phyloP scores from a whole-genome alignment of 2,113 vertebrate species.

The Romanogobio albipinnatus region DNA sequence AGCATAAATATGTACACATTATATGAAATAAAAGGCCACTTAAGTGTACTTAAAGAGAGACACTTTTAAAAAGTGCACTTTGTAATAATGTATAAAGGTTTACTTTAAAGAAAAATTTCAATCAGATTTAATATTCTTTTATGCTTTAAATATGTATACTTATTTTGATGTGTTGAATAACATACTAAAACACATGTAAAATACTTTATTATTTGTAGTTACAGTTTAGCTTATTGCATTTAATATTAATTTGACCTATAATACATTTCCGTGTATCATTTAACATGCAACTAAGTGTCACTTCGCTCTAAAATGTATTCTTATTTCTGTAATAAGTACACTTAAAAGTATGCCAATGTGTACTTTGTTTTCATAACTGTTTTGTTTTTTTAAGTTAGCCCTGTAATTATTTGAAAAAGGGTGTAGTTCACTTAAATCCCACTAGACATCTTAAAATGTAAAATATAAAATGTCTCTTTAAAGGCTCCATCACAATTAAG shows the following conservation, averaged over 20 bases:
- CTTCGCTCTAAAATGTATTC: neutral
- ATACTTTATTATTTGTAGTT: neutral
- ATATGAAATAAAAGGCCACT: neutral
- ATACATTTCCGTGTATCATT: neutral
- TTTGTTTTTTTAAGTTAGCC: neutral
- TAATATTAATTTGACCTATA: neutral
- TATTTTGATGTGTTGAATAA: neutral
- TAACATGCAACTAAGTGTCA: neutral
- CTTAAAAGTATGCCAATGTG: neutral
- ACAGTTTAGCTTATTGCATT: neutral
- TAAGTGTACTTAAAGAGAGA: neutral
- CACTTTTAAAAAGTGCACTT: neutral
- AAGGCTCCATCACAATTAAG: neutral
- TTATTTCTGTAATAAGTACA: neutral
- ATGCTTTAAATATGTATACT: too few relatives aligned
- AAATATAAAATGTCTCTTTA: neutral
- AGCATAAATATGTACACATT: neutral
- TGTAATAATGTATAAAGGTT: too few relatives aligned
- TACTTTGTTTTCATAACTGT: neutral
- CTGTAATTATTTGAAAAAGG: neutral
- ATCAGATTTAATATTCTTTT: too few relatives aligned
- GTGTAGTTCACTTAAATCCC: conserved; percentile 1
- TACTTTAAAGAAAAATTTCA: too few relatives aligned
- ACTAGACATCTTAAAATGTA: too few relatives aligned
- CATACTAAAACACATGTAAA: neutral